A percentile compares a stretch with the other conserved stretches of the same genome.
phyloP scores from a whole-genome alignment of 2,113 vertebrate species.

The Pycnonotus jocosus region DNA sequence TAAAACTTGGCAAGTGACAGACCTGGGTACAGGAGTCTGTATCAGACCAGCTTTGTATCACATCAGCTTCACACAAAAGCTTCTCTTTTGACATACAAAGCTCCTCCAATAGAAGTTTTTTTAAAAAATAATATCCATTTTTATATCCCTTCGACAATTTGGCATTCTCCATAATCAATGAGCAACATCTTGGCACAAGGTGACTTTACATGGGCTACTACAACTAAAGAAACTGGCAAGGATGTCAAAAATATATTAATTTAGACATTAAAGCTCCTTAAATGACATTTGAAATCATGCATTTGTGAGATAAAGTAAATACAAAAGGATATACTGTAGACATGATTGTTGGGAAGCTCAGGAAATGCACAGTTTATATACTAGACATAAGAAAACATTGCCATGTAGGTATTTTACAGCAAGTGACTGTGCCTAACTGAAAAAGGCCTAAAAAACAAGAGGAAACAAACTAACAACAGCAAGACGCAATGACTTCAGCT shows the following conservation, averaged over 20 bases:
- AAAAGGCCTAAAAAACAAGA: not conserved
- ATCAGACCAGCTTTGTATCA: not conserved
- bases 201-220: not conserved
- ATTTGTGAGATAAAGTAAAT: not conserved
- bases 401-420: not conserved
- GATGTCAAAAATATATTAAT: fast-evolving
- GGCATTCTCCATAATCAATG: not conserved
- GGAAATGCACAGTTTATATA: not conserved
- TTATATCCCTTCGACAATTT: not conserved
- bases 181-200: not conserved
- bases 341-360: not conserved
- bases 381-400: not conserved
- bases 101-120: not conserved
- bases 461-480: not conserved
- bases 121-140: not conserved
- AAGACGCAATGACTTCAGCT: not conserved
- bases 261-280: not conserved
- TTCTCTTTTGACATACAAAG: not conserved
- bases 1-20: not conserved
- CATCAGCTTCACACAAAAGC: not conserved
- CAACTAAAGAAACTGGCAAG: not conserved
- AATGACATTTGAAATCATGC: not conserved
- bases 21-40: not conserved
- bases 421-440: not conserved
- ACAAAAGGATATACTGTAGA: not conserved